Conservation (phyloP, 2,797 vertebrate genomes). For the Threskiornis aethiopicus region DNA sequence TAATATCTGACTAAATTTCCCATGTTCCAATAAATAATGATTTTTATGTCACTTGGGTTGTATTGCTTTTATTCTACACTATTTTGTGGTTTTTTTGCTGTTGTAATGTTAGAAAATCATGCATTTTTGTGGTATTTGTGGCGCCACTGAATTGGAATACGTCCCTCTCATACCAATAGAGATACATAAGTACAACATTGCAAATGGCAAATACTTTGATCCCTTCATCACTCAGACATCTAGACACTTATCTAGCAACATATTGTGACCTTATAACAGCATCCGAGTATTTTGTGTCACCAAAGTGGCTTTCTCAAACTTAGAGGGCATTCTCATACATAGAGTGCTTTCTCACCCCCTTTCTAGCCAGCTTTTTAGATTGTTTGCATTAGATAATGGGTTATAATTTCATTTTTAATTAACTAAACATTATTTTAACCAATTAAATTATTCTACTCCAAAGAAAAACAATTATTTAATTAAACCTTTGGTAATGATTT, state of each 20-base stretch:
- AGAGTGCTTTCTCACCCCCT: background rate
- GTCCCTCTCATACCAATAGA: background rate
- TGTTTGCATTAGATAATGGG: background rate
- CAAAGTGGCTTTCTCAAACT: background rate
- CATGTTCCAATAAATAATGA: background rate
- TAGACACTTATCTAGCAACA: background rate
- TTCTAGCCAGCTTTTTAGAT: background rate
- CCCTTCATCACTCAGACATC: background rate
- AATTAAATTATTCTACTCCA: background rate
- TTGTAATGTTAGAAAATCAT: background rate
- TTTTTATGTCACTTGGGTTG: background rate
- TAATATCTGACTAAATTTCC: background rate
- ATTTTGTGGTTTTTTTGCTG: background rate
- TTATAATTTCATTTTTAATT: constrained; percentile 14
- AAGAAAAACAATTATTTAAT: constrained; percentile 38
- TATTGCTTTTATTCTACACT: background rate
- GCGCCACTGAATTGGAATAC: background rate
- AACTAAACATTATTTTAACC: constrained; percentile 2
- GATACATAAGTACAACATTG: background rate
- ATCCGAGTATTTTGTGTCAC: background rate
- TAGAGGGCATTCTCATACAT: background rate
- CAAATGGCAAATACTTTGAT: background rate
- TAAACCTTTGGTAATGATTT: background rate
- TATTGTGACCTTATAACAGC: background rate
- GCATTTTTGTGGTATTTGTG: background rate